Conservation (phyloP, 2,888 invertebrate species). For the Drosophila trichaetosa region DNA sequence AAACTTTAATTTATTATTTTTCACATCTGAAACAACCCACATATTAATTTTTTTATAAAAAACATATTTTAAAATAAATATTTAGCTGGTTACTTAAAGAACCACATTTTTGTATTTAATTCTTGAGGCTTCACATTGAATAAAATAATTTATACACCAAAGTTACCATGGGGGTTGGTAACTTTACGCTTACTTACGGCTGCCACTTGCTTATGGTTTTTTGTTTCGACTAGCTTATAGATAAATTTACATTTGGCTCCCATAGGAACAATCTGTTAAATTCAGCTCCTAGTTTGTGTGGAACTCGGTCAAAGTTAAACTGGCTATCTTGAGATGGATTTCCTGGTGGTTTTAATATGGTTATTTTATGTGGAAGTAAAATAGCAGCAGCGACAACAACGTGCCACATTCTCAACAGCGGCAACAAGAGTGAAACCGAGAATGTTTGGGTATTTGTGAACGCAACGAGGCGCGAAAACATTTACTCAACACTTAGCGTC, state of each 20-base stretch:
- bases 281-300: slow-evolving; percentile 2
- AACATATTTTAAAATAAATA: not conserved
- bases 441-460: slow-evolving; percentile 71
- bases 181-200: not conserved
- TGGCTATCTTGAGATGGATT: slow-evolving; percentile 9
- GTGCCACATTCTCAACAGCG: slow-evolving; percentile 61
- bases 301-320: slow-evolving; percentile 17
- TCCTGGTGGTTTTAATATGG: slow-evolving; percentile 44
- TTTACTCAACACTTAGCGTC: slow-evolving; percentile 80
- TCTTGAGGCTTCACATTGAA: not conserved
- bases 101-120: not conserved
- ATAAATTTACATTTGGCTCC: slow-evolving; percentile 5
- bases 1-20: not conserved
- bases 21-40: not conserved
- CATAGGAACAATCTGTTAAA: slow-evolving; percentile 11
- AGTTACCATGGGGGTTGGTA: no score
- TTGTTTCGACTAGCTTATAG: not conserved
- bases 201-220: not conserved
- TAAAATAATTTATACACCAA: not conserved
- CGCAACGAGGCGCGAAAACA: slow-evolving; percentile 80
- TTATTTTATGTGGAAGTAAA: slow-evolving; percentile 22
- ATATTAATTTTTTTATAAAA: not conserved
- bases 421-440: slow-evolving; percentile 17
- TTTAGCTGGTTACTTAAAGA: not conserved
- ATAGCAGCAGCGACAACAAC: slow-evolving; percentile 49